Evolutionary conservation across 2,888 invertebrate species (phyloP).

Genomic region (Melanophora roralis): DNA sequence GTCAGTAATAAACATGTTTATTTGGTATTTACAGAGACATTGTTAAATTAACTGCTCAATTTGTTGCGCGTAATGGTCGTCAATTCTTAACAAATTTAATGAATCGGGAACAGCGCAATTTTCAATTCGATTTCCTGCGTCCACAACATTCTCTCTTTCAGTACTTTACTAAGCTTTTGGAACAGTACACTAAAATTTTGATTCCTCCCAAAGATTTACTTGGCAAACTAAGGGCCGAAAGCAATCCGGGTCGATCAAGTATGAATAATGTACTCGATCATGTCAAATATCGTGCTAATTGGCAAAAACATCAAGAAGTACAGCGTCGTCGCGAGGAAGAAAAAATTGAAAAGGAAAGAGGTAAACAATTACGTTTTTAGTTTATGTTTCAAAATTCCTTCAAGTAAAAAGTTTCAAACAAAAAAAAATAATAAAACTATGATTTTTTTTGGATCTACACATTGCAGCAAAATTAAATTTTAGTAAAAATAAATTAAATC

Average conservation of each 20-base stretch:
- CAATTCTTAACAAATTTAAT: conserved; percentile 98
- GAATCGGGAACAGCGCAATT: conserved; percentile 98
- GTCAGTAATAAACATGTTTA: no score
- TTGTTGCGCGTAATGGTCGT: conserved; percentile 98
- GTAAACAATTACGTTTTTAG: conserved; percentile 72
- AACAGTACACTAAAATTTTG: conserved; percentile 98
- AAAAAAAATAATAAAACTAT: no score
- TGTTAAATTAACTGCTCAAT: conserved; percentile 98
- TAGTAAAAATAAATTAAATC: no score
- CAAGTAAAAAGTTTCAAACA: no score
- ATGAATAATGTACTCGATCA: conserved; percentile 86
- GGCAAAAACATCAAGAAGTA: conserved; percentile 96
- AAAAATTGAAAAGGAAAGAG: conserved; percentile 94
- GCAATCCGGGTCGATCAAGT: conserved; percentile 79
- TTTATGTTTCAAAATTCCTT: neutral
- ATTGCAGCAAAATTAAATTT: no score
- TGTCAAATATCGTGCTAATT: conserved; percentile 95
- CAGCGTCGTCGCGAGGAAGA: conserved; percentile 96
- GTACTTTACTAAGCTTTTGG: conserved; percentile 97
- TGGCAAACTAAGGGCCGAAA: conserved; percentile 87
- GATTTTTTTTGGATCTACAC: no score
- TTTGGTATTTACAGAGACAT: conserved; percentile 90
- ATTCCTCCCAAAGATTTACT: conserved; percentile 96
- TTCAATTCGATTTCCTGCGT: conserved; percentile 98
- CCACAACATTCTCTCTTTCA: conserved; percentile 99